Conservation (phyloP, 2,888 invertebrate genomes). For the Digitonthophagus gazella region DNA sequence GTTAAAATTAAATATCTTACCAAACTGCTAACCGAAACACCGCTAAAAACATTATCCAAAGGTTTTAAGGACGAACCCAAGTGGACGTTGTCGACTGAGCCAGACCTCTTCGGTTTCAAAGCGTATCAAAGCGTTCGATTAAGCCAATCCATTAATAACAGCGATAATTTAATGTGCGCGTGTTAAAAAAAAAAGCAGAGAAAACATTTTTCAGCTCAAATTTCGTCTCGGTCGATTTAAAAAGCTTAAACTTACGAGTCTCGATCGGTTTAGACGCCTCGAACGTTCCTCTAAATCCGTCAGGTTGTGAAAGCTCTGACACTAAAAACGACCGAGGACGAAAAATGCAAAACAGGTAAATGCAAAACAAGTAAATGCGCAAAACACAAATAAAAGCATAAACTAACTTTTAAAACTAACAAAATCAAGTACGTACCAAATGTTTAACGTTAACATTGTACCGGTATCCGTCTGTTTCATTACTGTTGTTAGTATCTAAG, state of each 20-base stretch:
- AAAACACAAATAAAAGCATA: too few species aligned
- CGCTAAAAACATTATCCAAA: slow-evolving; percentile 54
- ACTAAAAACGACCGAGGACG: slow-evolving; percentile 45
- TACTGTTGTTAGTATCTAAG: slow-evolving; percentile 38
- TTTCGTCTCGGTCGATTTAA: background rate
- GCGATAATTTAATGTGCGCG: too few species aligned
- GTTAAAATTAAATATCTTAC: slow-evolving; percentile 54
- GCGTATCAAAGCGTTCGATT: background rate
- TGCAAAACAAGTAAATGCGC: too few species aligned
- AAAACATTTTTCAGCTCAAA: background rate
- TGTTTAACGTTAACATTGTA: slow-evolving; percentile 64
- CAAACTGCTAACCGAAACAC: slow-evolving; percentile 62
- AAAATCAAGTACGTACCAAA: slow-evolving; percentile 56
- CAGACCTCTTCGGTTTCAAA: slow-evolving; percentile 52
- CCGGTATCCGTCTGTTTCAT: slow-evolving; percentile 43
- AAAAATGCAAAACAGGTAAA: slow-evolving; percentile 13
- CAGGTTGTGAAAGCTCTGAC: slow-evolving; percentile 63
- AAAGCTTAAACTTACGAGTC: slow-evolving; percentile 25
- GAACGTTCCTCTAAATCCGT: slow-evolving; percentile 50
- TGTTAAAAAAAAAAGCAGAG: slow-evolving; percentile 4
- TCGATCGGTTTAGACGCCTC: background rate
- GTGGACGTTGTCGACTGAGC: slow-evolving; percentile 55
- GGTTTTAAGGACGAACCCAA: slow-evolving; percentile 11
- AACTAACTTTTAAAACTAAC: too few species aligned
- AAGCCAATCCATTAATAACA: too few species aligned